phyloP scores from a whole-genome alignment of 2,888 invertebrate genomes.

The Aproaerema taeniolella region DNA sequence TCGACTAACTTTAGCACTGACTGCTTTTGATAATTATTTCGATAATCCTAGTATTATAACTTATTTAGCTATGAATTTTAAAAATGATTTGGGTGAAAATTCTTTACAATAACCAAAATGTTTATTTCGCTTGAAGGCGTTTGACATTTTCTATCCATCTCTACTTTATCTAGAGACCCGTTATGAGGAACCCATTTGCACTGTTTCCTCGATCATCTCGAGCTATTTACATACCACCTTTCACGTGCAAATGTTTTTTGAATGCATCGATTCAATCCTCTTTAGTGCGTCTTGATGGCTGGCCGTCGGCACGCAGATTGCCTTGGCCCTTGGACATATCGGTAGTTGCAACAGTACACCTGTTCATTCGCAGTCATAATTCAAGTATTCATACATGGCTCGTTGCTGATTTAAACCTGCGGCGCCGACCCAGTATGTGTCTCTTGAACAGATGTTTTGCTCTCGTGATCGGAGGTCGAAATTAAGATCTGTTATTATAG shows the following conservation, averaged over 20 bases:
- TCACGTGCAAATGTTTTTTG: slow-evolving; percentile 54
- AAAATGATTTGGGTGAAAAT: too few species aligned
- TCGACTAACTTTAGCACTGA: too few species aligned
- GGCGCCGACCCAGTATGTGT: not conserved
- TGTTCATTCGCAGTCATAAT: slow-evolving; percentile 16
- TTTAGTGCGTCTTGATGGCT: slow-evolving; percentile 40
- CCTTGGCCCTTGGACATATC: slow-evolving; percentile 36
- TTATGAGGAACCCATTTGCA: slow-evolving; percentile 60
- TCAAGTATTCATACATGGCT: slow-evolving; percentile 1
- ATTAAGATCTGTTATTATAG: slow-evolving; percentile 28
- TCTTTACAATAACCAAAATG: too few species aligned
- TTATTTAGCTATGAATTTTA: too few species aligned
- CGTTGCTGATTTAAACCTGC: slow-evolving; percentile 1
- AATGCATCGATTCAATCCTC: slow-evolving; percentile 46
- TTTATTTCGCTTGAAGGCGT: too few species aligned
- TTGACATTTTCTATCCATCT: too few species aligned
- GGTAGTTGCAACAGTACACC: slow-evolving; percentile 32
- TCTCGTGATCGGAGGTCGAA: slow-evolving; percentile 20
- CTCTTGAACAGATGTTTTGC: slow-evolving; percentile 3
- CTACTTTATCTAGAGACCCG: too few species aligned
- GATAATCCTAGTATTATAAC: too few species aligned
- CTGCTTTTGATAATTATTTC: too few species aligned
- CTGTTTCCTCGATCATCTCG: slow-evolving; percentile 52
- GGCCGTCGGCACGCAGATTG: slow-evolving; percentile 29
- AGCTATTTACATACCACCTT: slow-evolving; percentile 47